phyloP scores from a whole-genome alignment of 2,113 vertebrate genomes.

The Redunca redunca region DNA sequence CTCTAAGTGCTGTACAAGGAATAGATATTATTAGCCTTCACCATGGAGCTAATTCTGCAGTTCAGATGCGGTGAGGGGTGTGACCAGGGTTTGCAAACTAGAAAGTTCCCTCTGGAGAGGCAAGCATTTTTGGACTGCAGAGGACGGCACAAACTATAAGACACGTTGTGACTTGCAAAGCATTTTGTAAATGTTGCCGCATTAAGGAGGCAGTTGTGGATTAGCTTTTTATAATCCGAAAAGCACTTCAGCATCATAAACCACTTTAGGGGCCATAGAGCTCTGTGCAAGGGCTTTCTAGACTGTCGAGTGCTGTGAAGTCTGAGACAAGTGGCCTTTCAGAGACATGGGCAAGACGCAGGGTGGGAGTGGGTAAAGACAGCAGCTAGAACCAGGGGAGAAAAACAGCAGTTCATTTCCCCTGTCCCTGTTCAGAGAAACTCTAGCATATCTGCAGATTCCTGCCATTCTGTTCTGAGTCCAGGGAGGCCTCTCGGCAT shows the following conservation, averaged over 20 bases:
- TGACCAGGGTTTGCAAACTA: not conserved
- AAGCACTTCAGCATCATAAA: conserved; percentile 48
- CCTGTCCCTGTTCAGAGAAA: not conserved
- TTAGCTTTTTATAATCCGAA: conserved; percentile 30
- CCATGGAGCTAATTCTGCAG: not conserved
- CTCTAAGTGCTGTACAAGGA: not conserved
- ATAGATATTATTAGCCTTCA: not conserved
- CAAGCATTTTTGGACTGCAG: not conserved
- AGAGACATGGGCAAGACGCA: not conserved
- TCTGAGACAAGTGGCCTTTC: conserved; percentile 24
- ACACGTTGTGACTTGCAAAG: conserved; percentile 7
- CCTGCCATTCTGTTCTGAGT: not conserved
- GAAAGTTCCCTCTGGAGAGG: not conserved
- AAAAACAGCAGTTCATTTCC: not conserved
- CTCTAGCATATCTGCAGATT: not conserved
- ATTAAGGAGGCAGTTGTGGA: conserved; percentile 1
- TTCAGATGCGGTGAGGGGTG: not conserved
- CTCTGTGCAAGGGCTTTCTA: conserved; percentile 33
- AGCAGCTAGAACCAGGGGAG: not conserved
- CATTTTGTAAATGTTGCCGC: not conserved
- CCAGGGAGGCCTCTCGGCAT: not conserved
- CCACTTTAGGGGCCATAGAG: not conserved
- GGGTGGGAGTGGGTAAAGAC: not conserved
- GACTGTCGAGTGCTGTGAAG: not conserved
- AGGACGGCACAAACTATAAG: not conserved